Percentiles rank a stretch among this genome's conserved stretches.
Conservation (phyloP, 1,140 invertebrate genomes). For the Holcopasites calliopsidis region DNA sequence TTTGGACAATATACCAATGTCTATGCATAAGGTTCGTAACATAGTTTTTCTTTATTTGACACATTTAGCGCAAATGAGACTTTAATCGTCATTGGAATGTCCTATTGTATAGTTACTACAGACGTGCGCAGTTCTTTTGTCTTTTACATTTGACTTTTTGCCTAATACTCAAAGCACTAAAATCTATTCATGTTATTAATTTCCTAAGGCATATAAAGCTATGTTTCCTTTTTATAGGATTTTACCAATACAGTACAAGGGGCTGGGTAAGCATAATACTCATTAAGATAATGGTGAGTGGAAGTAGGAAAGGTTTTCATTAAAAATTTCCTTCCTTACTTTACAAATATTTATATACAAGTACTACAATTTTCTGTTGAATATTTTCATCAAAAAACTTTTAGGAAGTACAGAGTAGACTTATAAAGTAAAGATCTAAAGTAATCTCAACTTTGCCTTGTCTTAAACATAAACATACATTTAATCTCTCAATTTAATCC, state of each 20-base stretch:
- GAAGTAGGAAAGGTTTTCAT: conserved; percentile 65
- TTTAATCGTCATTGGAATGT: too few relatives aligned
- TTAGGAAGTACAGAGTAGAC: background rate
- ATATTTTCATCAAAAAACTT: background rate
- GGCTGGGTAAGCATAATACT: conserved; percentile 70
- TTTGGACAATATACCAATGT: conserved; percentile 82
- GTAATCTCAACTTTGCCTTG: too few relatives aligned
- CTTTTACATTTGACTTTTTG: too few relatives aligned
- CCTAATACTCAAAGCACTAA: too few relatives aligned
- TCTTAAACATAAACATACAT: background rate
- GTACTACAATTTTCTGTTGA: background rate
- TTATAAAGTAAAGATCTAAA: too few relatives aligned
- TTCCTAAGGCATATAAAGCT: background rate
- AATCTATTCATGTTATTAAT: background rate
- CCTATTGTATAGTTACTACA: background rate
- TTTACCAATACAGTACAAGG: conserved; percentile 69
- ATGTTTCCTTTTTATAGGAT: conserved; percentile 59
- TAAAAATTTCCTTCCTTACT: conserved; percentile 33
- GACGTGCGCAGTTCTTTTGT: too few relatives aligned
- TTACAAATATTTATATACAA: background rate
- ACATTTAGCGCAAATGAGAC: too few relatives aligned
- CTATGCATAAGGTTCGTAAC: conserved; percentile 80
- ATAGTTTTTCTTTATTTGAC: background rate
- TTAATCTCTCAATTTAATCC: background rate
- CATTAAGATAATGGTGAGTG: conserved; percentile 55